Percentiles rank a stretch among this genome's conserved stretches.
phyloP scores from a whole-genome alignment of 2,888 invertebrate species.

The Campoplex capitator region DNA sequence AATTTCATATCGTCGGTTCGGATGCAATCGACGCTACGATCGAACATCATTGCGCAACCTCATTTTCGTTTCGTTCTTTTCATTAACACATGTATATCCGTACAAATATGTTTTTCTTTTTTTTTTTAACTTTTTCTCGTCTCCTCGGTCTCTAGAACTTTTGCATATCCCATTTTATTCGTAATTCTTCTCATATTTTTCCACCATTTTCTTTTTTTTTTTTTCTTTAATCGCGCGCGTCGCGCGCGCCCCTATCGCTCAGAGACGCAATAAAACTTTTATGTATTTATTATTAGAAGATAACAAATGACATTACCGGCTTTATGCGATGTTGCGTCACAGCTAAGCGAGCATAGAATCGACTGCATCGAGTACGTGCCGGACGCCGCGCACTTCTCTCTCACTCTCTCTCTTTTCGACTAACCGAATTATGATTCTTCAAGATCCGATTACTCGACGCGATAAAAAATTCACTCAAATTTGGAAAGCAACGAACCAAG shows the following conservation, averaged over 20 bases:
- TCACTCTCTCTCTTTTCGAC: slow-evolving; percentile 21
- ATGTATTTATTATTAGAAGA: slow-evolving; percentile 81
- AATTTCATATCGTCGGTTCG: neutral
- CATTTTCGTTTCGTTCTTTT: slow-evolving; percentile 82
- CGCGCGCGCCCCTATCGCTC: slow-evolving; percentile 13
- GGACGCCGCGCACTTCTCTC: slow-evolving; percentile 8
- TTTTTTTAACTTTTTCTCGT: neutral
- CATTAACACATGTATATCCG: slow-evolving; percentile 69
- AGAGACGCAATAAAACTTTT: slow-evolving; percentile 77
- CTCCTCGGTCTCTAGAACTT: slow-evolving; percentile 34
- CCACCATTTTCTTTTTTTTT: slow-evolving; percentile 1
- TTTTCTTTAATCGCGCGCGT: neutral
- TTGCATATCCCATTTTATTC: slow-evolving; percentile 39
- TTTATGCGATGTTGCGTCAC: slow-evolving; percentile 72
- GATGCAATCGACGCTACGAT: slow-evolving; percentile 65
- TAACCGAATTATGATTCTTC: slow-evolving; percentile 57
- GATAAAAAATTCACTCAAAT: slow-evolving; percentile 47
- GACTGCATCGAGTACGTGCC: slow-evolving; percentile 40
- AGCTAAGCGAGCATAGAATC: slow-evolving; percentile 52
- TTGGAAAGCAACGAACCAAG: slow-evolving; percentile 16
- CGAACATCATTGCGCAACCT: slow-evolving; percentile 81
- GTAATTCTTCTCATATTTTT: slow-evolving; percentile 49
- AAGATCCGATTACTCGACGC: slow-evolving; percentile 58
- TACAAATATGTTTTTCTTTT: neutral
- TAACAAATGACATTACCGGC: slow-evolving; percentile 78